These are phyloP conservation scores for Alfaro cultratus DNA, from an alignment of 2,797 vertebrate genomes.

Conservation along the genomic window DNA sequence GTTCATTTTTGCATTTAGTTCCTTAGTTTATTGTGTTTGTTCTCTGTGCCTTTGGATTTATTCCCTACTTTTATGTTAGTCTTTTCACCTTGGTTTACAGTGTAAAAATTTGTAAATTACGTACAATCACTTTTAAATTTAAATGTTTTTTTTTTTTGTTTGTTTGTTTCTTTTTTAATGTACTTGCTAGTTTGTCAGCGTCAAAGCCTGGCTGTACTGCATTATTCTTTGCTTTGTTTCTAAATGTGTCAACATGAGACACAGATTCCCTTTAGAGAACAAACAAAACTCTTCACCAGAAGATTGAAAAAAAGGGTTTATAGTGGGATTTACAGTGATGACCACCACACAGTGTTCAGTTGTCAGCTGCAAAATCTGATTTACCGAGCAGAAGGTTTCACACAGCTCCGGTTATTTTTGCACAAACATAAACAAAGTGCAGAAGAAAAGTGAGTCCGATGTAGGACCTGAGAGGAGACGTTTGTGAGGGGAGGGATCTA, in stretches of 20 bases:
- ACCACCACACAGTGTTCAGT: not conserved
- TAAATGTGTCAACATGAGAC: not conserved
- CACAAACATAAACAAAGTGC: slow-evolving; percentile 22
- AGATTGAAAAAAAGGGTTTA: slow-evolving; percentile 4
- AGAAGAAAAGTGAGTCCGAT: slow-evolving; percentile 24
- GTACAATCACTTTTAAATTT: not conserved
- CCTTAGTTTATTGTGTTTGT: not conserved
- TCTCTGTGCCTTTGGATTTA: not conserved
- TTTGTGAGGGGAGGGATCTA: slow-evolving; percentile 60
- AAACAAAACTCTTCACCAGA: slow-evolving; percentile 49
- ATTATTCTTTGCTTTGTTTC: slow-evolving; percentile 11
- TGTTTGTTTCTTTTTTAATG: too few species aligned
- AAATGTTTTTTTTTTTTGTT: not conserved
- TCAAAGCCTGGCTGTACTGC: not conserved
- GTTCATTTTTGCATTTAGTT: not conserved
- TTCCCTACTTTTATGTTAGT: not conserved
- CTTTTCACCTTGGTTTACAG: not conserved
- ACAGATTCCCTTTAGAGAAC: not conserved
- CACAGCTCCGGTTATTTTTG: slow-evolving; percentile 6
- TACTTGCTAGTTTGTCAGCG: too few species aligned
- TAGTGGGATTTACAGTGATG: not conserved
- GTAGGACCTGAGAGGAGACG: slow-evolving; percentile 12
- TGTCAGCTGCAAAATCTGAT: slow-evolving; percentile 14
- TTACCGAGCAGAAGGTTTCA: slow-evolving; percentile 15
- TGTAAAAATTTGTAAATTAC: not conserved